These are phyloP conservation scores for Hanleya hanleyi DNA, from an alignment of 2,888 invertebrate species.

Conservation along the genomic window DNA sequence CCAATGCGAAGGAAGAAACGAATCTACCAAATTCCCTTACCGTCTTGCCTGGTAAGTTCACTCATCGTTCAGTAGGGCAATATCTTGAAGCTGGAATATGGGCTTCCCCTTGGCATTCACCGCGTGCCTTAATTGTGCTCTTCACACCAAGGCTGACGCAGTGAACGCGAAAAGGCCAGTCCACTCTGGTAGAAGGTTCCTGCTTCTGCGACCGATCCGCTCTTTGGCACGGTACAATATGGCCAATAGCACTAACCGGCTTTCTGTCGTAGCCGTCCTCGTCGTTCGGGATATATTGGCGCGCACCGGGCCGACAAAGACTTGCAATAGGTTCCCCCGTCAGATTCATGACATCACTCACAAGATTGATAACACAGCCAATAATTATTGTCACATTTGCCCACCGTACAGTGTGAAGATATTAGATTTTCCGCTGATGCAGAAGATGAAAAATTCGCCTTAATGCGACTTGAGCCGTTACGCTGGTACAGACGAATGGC, in stretches of 20 bases:
- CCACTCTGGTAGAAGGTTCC: conserved; percentile 16
- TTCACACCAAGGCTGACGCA: conserved; percentile 85
- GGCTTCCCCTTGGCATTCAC: conserved; percentile 99
- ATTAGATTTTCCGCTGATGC: conserved; percentile 16
- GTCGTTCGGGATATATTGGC: conserved; percentile 3
- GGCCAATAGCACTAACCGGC: too few relatives aligned
- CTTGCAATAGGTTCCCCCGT: not conserved
- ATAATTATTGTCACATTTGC: conserved; percentile 15
- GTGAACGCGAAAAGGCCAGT: conserved; percentile 67
- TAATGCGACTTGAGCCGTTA: not conserved
- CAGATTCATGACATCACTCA: conserved; percentile 2
- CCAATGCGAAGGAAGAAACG: too few relatives aligned
- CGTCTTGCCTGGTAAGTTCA: not conserved
- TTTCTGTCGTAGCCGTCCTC: not conserved
- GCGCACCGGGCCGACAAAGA: not conserved
- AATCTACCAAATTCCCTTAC: not conserved
- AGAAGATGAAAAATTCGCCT: conserved; percentile 11
- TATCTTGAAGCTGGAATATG: conserved; percentile 1
- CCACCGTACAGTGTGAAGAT: conserved; percentile 5
- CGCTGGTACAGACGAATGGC: not conserved
- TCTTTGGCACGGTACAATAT: not conserved
- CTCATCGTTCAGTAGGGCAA: too few relatives aligned
- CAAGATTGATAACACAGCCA: conserved; percentile 3
- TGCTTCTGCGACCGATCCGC: not conserved
- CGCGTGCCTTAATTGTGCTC: conserved; percentile 95